Evolutionary conservation across 92 coral and sea anemone genomes (phyloP).

Genomic region (Parazoanthus darwini): DNA sequence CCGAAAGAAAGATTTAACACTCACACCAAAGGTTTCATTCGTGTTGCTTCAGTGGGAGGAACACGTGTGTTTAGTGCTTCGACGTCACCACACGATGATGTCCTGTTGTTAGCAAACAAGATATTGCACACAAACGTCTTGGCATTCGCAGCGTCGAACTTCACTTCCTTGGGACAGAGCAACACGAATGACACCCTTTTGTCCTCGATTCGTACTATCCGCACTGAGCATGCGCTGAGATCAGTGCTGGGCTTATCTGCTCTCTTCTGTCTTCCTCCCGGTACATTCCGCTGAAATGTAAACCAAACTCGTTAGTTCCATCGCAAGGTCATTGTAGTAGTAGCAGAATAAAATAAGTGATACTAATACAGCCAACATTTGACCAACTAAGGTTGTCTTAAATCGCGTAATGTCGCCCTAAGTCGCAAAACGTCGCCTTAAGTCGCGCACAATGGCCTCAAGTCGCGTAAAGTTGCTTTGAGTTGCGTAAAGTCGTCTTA

Average conservation of each 20-base stretch:
- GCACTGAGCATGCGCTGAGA: conserved; percentile 17
- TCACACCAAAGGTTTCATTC: conserved; percentile 15
- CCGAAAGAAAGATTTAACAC: background rate
- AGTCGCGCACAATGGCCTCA: too few species aligned
- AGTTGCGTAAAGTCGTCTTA: too few species aligned
- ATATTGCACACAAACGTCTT: conserved; percentile 20
- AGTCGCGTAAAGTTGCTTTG: too few species aligned
- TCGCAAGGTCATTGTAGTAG: too few species aligned
- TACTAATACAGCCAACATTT: too few species aligned
- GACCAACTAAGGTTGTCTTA: too few species aligned
- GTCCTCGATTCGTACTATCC: background rate
- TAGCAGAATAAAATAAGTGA: too few species aligned
- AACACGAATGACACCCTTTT: conserved; percentile 21
- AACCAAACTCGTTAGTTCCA: background rate
- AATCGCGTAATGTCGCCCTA: too few species aligned
- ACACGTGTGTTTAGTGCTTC: background rate
- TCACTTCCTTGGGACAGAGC: conserved; percentile 5
- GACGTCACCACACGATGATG: conserved; percentile 21
- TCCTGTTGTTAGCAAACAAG: conserved; percentile 13
- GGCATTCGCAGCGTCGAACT: background rate
- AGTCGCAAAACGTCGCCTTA: too few species aligned
- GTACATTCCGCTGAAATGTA: background rate
- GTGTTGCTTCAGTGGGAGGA: background rate
- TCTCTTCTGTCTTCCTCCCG: background rate
- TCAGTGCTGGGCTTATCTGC: background rate